Evolutionary conservation across 2,888 invertebrate genomes (phyloP).

Genomic region (Ephialtes manifestator): DNA sequence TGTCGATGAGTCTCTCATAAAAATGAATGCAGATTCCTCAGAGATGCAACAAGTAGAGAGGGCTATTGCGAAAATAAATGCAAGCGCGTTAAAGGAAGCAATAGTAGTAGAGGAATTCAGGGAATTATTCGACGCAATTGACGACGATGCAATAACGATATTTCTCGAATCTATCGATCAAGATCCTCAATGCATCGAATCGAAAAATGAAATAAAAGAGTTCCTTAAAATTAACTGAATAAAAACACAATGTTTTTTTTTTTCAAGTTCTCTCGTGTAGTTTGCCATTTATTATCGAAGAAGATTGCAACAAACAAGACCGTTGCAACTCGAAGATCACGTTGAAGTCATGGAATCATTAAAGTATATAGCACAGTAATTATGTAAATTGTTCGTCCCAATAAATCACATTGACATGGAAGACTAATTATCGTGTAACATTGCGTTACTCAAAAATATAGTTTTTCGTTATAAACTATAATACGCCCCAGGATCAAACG

Average conservation of each 20-base stretch:
- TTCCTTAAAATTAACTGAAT: background rate
- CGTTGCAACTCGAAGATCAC: slow-evolving; percentile 24
- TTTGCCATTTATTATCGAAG: slow-evolving; percentile 44
- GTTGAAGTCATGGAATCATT: slow-evolving; percentile 24
- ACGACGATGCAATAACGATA: background rate
- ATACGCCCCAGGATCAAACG: slow-evolving; percentile 22
- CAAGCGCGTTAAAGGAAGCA: slow-evolving; percentile 20
- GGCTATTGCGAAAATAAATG: slow-evolving; percentile 30
- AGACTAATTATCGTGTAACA: slow-evolving; percentile 34
- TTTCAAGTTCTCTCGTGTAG: background rate
- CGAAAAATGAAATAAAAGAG: slow-evolving; percentile 28
- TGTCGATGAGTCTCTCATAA: slow-evolving; percentile 85
- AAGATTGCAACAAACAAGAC: slow-evolving; percentile 17
- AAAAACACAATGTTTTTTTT: background rate
- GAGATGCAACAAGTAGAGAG: background rate
- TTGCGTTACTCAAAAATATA: slow-evolving; percentile 42
- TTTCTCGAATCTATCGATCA: slow-evolving; percentile 21
- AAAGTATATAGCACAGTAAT: slow-evolving; percentile 36
- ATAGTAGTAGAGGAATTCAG: slow-evolving; percentile 7
- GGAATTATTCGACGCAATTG: slow-evolving; percentile 18
- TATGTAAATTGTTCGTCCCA: slow-evolving; percentile 42
- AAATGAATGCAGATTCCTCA: slow-evolving; percentile 26
- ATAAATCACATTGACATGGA: slow-evolving; percentile 47
- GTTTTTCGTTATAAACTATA: slow-evolving; percentile 24
- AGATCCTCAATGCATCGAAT: slow-evolving; percentile 18